Conservation (phyloP, 2,113 vertebrate species). For the Chauna torquata region DNA sequence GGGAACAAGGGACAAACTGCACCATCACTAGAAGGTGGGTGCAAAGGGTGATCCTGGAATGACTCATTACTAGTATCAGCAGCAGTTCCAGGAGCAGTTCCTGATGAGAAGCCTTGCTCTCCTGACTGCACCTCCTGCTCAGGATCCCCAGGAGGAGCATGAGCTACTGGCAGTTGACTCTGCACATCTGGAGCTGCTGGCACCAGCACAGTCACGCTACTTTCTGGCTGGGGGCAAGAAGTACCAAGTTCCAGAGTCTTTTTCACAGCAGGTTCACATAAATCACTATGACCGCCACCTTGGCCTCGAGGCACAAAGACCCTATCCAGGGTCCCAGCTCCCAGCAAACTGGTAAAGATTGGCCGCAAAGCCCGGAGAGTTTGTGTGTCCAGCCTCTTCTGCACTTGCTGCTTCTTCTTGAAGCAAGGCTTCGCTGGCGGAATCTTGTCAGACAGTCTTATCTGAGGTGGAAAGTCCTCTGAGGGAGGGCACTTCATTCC, state of each 20-base stretch:
- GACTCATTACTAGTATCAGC: conserved; percentile 63
- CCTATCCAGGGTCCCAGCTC: conserved; percentile 85
- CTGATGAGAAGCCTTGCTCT: conserved; percentile 71
- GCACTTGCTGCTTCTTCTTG: conserved; percentile 92
- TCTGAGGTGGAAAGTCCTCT: conserved; percentile 80
- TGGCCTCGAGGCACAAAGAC: conserved; percentile 88
- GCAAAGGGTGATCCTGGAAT: conserved; percentile 78
- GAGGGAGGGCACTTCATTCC: conserved; percentile 62
- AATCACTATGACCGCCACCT: conserved; percentile 69
- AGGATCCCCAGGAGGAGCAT: conserved; percentile 58
- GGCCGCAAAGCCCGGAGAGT: conserved; percentile 89
- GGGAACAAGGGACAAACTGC: conserved; percentile 77
- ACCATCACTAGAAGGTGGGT: conserved; percentile 66
- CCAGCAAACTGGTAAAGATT: conserved; percentile 88
- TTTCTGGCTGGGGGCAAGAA: conserved; percentile 80
- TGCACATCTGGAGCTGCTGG: conserved; percentile 61
- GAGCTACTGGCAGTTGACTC: conserved; percentile 54
- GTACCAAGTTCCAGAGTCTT: conserved; percentile 82
- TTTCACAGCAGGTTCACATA: conserved; percentile 87
- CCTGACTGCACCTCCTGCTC: conserved; percentile 68
- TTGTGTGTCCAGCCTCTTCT: conserved; percentile 87
- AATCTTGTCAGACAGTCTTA: conserved; percentile 88
- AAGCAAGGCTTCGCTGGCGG: conserved; percentile 93
- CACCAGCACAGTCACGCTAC: conserved; percentile 72
- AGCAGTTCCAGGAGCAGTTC: conserved; percentile 68